Evolutionary conservation across 2,888 invertebrate species (phyloP).

Genomic region (Sinhomidia bicolor): DNA sequence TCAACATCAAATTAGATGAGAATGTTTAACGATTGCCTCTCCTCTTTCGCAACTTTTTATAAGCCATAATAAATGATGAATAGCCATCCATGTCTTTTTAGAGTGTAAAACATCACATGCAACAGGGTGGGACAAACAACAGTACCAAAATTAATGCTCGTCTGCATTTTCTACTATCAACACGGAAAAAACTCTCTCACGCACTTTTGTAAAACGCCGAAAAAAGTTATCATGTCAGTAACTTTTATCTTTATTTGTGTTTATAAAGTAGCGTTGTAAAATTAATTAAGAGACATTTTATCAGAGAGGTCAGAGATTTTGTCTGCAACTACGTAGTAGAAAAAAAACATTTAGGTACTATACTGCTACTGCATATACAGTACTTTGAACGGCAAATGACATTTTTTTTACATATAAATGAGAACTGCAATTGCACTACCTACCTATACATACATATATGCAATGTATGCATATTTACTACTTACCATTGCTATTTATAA

Average conservation of each 20-base stretch:
- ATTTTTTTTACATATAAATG: neutral
- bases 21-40: neutral
- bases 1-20: neutral
- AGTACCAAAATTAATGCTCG: neutral
- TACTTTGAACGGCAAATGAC: neutral
- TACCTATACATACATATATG: neutral
- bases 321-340: neutral
- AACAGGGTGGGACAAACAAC: constrained; percentile 15
- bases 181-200: neutral
- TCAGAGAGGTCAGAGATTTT: neutral
- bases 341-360: neutral
- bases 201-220: constrained; percentile 29
- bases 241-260: neutral
- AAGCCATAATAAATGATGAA: neutral
- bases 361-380: neutral
- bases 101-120: neutral
- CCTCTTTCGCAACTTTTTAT: neutral
- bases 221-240: constrained; percentile 21
- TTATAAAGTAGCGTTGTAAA: neutral
- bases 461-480: neutral
- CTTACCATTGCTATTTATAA: too few species aligned
- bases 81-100: neutral
- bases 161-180: neutral
- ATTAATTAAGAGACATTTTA: neutral
- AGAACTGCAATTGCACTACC: neutral